These are phyloP conservation scores for Pseudopodoces humilis DNA, from an alignment of 2,113 vertebrate genomes.

Conservation along the genomic window DNA sequence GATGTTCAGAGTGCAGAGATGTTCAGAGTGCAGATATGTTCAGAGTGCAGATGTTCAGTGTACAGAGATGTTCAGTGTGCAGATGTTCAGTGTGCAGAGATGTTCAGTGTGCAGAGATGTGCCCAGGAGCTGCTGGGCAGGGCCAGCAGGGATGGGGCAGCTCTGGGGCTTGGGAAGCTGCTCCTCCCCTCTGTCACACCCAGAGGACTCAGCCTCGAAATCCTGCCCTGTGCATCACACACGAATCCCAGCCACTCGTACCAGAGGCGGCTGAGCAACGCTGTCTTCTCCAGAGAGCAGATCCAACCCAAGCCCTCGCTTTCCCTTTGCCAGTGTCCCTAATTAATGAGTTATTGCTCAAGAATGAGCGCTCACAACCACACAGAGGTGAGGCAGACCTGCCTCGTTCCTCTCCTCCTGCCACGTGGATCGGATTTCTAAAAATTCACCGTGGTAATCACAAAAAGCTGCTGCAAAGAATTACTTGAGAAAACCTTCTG, in stretches of 20 bases:
- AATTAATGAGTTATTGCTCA: background rate
- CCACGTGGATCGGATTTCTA: background rate
- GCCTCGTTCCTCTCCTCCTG: background rate
- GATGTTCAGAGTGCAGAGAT: too few relatives aligned
- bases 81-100: background rate
- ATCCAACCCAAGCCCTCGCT: accelerated
- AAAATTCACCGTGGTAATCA: slow-evolving; percentile 51
- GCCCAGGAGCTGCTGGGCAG: background rate
- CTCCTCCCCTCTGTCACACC: background rate
- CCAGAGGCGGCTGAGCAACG: background rate
- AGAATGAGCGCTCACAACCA: background rate
- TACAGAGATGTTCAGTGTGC: too few relatives aligned
- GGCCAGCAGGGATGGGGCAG: background rate
- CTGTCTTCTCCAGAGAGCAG: background rate
- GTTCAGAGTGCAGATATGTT: too few relatives aligned
- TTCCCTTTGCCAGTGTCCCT: background rate
- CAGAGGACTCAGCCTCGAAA: background rate
- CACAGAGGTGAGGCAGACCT: background rate
- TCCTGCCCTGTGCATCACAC: background rate
- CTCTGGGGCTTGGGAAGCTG: background rate
- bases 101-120: background rate
- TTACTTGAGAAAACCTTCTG: slow-evolving; percentile 56
- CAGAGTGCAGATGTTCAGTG: too few relatives aligned
- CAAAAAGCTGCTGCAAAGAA: slow-evolving; percentile 46
- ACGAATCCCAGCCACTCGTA: background rate